Base-by-base conservation (phyloP, 2,888 invertebrate species). In the Biston betularia region DNA sequence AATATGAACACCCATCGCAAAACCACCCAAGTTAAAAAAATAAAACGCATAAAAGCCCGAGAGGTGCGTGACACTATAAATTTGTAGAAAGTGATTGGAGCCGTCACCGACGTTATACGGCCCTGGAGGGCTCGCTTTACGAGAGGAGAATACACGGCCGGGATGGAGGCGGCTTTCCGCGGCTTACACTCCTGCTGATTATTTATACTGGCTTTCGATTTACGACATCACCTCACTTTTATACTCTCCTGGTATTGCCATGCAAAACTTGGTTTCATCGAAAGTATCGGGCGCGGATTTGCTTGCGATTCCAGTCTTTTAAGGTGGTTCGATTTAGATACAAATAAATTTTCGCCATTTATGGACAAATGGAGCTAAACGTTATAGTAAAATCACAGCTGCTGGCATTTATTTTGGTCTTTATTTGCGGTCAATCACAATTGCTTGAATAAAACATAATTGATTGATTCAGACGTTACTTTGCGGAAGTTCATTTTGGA, bases 51-150 rank as follows among this genome's bases (percentile, higher is more conserved):
- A 45, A 56, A 52, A 45, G 42, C 54, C 14, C 45, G 34, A 56
- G 10, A 56, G 34, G 44, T 56, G 49, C 14, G 49, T 33, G 15
- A 49, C 49, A 58, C 49, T 35, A 58, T 58, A 58, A 58, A 58
- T 58, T 42, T 24, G n/a, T 49, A 11, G 40, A 33, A 58, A 58
- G 49, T 49, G 58, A 58, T 49, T 49, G 58, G 38, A 40, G 0
- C 45, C n/a, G 40, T 49, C 49, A 42, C 49, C 49, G 38, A 48
- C 45, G 49, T 58, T 58, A 58, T 42, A n/a, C 42, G 42, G 49
- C 58, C 49, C 48, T 38, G 7, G 57, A 38, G 58, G 57, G 57
- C 33, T 24, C 11, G 15, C 57, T 48, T 49, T 42, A 58, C 42
- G 49, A 58, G n/a, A 10, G 34, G 3, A 14, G 46, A 12, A 53